phyloP scores from a whole-genome alignment of 2,888 invertebrate species.

The Patella caerulea region DNA sequence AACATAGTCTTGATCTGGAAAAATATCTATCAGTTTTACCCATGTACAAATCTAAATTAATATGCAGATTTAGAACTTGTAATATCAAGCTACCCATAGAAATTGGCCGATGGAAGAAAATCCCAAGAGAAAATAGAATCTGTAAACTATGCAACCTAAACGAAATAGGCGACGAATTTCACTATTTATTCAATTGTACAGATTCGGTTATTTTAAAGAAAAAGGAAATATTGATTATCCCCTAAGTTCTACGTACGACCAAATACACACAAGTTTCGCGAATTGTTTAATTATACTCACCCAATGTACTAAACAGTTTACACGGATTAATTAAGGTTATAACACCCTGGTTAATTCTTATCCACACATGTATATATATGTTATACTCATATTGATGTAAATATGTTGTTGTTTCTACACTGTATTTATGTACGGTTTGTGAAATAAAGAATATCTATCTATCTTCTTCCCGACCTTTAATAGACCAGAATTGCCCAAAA shows the following conservation, averaged over 20 bases:
- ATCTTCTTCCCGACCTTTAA: no score
- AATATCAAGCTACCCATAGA: neutral
- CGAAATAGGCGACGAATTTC: neutral
- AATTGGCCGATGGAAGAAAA: neutral
- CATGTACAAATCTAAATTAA: neutral
- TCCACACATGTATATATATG: neutral
- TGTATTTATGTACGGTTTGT: no score
- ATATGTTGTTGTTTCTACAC: no score
- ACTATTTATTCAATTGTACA: neutral
- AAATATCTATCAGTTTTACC: neutral
- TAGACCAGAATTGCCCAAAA: no score
- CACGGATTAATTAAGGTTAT: conserved; percentile 1
- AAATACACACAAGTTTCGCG: neutral
- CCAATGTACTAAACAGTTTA: neutral
- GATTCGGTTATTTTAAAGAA: neutral
- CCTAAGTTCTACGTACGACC: neutral
- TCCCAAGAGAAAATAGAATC: neutral
- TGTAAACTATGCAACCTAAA: no score
- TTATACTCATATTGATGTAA: no score
- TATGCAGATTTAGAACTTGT: neutral
- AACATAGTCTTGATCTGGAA: neutral
- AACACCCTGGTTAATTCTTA: neutral
- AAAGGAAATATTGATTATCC: neutral
- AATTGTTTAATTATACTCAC: neutral
- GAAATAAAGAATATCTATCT: no score